Base-by-base conservation (phyloP, 1,140 invertebrate species). In the Sinella curviseta region DNA sequence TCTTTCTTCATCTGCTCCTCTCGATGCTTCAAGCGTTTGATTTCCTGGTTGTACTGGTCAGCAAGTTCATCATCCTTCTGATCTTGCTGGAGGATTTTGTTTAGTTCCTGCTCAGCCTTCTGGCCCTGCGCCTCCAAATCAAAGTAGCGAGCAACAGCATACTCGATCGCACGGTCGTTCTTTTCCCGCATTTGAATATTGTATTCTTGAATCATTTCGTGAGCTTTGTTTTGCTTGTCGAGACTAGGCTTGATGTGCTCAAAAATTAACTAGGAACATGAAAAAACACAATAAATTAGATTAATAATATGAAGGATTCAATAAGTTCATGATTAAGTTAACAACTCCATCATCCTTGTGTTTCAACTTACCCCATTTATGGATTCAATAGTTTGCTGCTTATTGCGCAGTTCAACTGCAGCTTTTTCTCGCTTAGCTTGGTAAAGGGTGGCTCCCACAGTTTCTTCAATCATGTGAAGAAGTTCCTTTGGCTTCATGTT, bases 401-500 rank as follows among this genome's bases (percentile, higher is more conserved):
- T 99, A 85, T 97, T 97, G 81, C 95, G 94, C 80, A 99, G 96
- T 0, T 93, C 94, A 85, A 92, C 95, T 80, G 95, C 90, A 0
- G 96, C 93, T 36, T 90, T 90, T 84, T 95, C 93, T 85, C 96
- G 97, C 86, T 99, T 99, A 0, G 91, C 90, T 87, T 99, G 97
- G 88, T 99, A 99, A 91, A 98, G 93, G 85, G 94, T 93, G 0
- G 98, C 99, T n/a, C 98, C 98, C 0, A 97, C 97, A 31, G 98
- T 97, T 89, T 99, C 98, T 89, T 99, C 98, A 78, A 99, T 93
- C 97, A 99, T 99, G 0, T 95, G 95, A 36, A 99, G 88, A 86
- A 99, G 98, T 93, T 99, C 97, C 78, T 92, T 90, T 20, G 98
- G 96, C 86, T 99, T 99, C 97, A 99, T 99, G 86, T 98, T 99